Evolutionary conservation across 2,888 invertebrate species (phyloP).

Genomic region (Eubasilissa splendida): DNA sequence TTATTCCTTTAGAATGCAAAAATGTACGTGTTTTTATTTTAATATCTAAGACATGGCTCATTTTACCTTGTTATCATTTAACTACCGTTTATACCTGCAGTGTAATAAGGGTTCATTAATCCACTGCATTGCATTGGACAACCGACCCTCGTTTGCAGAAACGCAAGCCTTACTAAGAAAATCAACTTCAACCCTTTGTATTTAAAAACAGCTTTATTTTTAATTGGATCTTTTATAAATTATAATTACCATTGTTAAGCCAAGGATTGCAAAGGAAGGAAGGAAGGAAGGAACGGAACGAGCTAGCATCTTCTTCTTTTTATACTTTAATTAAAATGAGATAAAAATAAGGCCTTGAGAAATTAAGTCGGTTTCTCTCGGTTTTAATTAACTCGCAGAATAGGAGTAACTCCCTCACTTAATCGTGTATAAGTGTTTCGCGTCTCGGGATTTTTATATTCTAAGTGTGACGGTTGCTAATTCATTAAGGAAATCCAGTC

Average conservation of each 20-base stretch:
- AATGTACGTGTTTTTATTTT: too few species aligned
- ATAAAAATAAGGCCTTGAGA: slow-evolving; percentile 48
- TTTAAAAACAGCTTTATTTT: slow-evolving; percentile 20
- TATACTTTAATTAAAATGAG: slow-evolving; percentile 40
- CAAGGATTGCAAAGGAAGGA: slow-evolving; percentile 16
- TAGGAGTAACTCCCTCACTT: slow-evolving; percentile 30
- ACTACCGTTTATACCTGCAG: too few species aligned
- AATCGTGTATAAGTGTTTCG: slow-evolving; percentile 16
- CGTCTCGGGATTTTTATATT: slow-evolving; percentile 6
- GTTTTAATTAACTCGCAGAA: slow-evolving; percentile 46
- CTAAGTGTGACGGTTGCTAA: slow-evolving; percentile 25
- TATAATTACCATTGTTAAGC: slow-evolving; percentile 46
- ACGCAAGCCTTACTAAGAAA: too few species aligned
- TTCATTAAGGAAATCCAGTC: slow-evolving; percentile 17
- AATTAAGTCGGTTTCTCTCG: slow-evolving; percentile 44
- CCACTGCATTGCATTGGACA: too few species aligned
- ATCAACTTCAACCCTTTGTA: slow-evolving; percentile 2
- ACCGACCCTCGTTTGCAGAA: too few species aligned
- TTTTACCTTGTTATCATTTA: too few species aligned
- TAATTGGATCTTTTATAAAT: slow-evolving; percentile 35
- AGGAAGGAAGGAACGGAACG: slow-evolving; percentile 14
- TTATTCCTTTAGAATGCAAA: too few species aligned
- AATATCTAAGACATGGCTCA: too few species aligned
- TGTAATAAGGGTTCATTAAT: too few species aligned
- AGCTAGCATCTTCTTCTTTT: slow-evolving; percentile 25